Conservation (phyloP, 2,797 vertebrate genomes). For the Sebastes cheni region DNA sequence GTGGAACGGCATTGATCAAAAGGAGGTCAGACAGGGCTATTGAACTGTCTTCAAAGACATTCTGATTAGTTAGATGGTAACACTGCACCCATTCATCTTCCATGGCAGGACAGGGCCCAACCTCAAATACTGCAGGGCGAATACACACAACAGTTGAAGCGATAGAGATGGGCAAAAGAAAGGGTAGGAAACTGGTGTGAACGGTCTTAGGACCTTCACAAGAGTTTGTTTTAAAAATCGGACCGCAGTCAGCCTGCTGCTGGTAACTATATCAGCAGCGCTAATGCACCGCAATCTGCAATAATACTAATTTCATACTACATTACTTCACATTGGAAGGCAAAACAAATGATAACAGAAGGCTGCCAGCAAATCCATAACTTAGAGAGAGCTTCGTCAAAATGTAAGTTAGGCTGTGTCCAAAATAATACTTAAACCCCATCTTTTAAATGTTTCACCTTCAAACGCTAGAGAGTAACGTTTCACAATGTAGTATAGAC, state of each 20-base stretch:
- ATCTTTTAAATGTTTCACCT: not conserved
- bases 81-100: conserved; percentile 72
- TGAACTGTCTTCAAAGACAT: conserved; percentile 76
- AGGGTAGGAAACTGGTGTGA: not conserved
- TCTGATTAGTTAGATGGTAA: conserved; percentile 75
- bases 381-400: not conserved
- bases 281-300: conserved; percentile 26
- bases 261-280: not conserved
- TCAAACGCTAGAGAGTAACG: not conserved
- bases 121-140: conserved; percentile 36
- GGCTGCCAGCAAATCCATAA: not conserved
- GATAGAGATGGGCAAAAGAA: conserved; percentile 32
- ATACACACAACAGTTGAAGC: conserved; percentile 47
- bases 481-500: not conserved
- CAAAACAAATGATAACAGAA: conserved; percentile 22
- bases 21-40: conserved; percentile 74
- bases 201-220: not conserved
- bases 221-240: not conserved
- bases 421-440: not conserved
- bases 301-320: conserved; percentile 19
- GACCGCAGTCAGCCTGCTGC: not conserved
- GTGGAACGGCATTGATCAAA: conserved; percentile 75
- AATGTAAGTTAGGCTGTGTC: not conserved
- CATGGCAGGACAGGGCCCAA: conserved; percentile 60
- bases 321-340: conserved; percentile 16